Conservation (phyloP, 2,888 invertebrate species). For the Conchocele bisecta region DNA sequence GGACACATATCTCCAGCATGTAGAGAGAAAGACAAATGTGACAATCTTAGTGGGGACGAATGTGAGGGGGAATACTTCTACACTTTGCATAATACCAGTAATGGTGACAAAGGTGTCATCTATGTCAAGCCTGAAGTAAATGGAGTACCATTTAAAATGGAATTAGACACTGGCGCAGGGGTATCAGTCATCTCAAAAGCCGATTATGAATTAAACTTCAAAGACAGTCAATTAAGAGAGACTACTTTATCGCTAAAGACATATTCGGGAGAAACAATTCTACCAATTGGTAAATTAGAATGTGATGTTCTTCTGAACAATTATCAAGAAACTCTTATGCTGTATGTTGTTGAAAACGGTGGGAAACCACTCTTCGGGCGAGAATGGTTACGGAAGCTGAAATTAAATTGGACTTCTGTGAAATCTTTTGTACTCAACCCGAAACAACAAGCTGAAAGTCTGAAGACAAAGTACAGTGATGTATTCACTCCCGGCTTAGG, state of each 20-base stretch:
- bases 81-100: not conserved
- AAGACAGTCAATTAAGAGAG: not conserved
- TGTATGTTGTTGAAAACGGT: slow-evolving; percentile 9
- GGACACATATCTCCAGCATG: slow-evolving; percentile 22
- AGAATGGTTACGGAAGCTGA: slow-evolving; percentile 16
- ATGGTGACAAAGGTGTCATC: not conserved
- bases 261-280: slow-evolving; percentile 3
- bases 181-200: slow-evolving; percentile 9
- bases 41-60: not conserved
- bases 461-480: not conserved
- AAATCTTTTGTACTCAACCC: not conserved
- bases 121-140: not conserved
- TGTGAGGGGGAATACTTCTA: not conserved
- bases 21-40: not conserved
- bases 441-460: not conserved
- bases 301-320: not conserved
- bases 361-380: slow-evolving; percentile 18
- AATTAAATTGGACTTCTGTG: not conserved
- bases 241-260: slow-evolving; percentile 9
- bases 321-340: not conserved
- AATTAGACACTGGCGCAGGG: slow-evolving; percentile 29
- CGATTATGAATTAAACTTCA: not conserved
- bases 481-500: slow-evolving; percentile 16
- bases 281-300: not conserved
- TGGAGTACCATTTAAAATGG: slow-evolving; percentile 18